Conservation (phyloP, 2,113 vertebrate species). For the Crypturellus undulatus region DNA sequence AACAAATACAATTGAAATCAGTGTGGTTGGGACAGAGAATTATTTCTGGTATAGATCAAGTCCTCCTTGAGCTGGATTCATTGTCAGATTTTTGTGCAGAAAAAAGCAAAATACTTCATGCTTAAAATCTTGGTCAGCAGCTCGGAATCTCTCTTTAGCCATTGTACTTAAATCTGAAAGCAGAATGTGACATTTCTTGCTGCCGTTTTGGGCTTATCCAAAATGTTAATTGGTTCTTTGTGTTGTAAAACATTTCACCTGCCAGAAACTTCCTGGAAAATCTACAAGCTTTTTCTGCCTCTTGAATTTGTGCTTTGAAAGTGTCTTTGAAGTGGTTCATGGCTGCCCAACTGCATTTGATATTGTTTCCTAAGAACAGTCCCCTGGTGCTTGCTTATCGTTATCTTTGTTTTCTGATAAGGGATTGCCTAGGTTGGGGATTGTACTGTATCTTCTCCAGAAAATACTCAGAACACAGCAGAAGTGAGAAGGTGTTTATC, state of each 20-base stretch:
- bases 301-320: not conserved
- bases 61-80: not conserved
- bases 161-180: not conserved
- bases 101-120: not conserved
- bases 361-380: rapidly evolving
- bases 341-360: not conserved
- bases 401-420: not conserved
- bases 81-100: not conserved
- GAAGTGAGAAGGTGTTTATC: rapidly evolving
- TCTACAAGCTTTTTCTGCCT: not conserved
- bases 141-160: rapidly evolving
- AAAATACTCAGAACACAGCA: not conserved
- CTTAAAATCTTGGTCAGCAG: not conserved
- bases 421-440: rapidly evolving
- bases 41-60: not conserved
- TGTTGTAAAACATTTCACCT: not conserved
- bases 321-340: not conserved
- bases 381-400: rapidly evolving
- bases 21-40: rapidly evolving
- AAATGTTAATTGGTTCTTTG: not conserved
- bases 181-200: not conserved
- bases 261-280: not conserved
- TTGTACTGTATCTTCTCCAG: rapidly evolving
- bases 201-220: not conserved
- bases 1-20: not conserved